phyloP scores from a whole-genome alignment of 2,888 invertebrate species.

The Anthoptus insignis region DNA sequence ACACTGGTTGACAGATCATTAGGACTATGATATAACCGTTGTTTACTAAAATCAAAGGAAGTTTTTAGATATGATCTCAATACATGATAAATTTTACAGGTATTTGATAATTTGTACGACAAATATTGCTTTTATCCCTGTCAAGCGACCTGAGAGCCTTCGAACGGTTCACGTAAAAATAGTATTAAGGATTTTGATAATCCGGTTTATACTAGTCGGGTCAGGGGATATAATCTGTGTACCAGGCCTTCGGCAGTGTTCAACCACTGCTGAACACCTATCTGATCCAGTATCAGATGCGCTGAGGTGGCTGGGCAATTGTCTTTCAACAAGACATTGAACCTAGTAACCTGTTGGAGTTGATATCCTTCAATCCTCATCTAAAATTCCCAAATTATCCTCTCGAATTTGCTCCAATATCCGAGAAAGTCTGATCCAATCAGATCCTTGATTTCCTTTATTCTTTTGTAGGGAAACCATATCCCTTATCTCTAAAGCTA shows the following conservation, averaged over 20 bases:
- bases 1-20: not conserved
- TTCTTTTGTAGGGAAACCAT: no score
- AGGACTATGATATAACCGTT: not conserved
- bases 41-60: not conserved
- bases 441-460: no score
- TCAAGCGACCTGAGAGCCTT: conserved; percentile 75
- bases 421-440: no score
- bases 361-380: conserved; percentile 36
- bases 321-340: conserved; percentile 86
- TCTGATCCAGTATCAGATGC: conserved; percentile 66
- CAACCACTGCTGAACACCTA: conserved; percentile 79
- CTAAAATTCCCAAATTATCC: no score
- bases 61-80: not conserved
- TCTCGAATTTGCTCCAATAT: conserved; percentile 1
- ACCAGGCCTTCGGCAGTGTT: conserved; percentile 74
- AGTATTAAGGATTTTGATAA: conserved; percentile 73
- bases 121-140: conserved; percentile 59
- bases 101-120: conserved; percentile 56
- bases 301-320: conserved; percentile 78
- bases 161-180: conserved; percentile 71
- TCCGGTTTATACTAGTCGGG: conserved; percentile 79
- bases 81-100: conserved; percentile 63
- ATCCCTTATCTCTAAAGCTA: conserved; percentile 14
- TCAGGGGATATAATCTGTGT: conserved; percentile 65
- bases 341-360: conserved; percentile 67